Conservation (phyloP, 1,140 invertebrate genomes). For the Diprion similis region DNA sequence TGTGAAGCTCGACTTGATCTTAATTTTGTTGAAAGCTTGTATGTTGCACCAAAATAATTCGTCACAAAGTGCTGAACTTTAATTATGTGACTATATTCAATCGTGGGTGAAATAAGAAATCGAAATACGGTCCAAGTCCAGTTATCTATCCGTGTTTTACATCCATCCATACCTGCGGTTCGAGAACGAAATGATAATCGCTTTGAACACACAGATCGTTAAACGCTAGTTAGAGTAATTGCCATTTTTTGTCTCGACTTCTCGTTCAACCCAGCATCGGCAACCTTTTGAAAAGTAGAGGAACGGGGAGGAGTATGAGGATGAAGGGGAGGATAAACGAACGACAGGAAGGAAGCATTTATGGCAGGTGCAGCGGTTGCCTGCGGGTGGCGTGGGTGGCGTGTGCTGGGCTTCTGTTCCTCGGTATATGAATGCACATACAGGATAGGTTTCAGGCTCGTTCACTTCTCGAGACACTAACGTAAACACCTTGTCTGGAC, state of each 20-base stretch:
- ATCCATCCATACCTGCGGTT: no score
- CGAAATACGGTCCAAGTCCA: no score
- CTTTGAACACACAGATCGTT: not conserved
- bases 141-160: not conserved
- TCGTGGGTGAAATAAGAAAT: no score
- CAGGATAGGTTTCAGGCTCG: not conserved
- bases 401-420: not conserved
- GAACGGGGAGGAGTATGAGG: not conserved
- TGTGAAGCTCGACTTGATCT: no score
- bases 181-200: not conserved
- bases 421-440: not conserved
- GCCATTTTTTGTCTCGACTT: not conserved
- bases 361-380: conserved; percentile 6
- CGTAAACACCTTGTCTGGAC: conserved; percentile 7
- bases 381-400: not conserved
- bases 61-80: no score
- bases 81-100: no score
- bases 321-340: not conserved
- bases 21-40: no score
- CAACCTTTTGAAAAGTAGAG: no score
- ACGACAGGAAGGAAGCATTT: conserved; percentile 7
- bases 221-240: no score
- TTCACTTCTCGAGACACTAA: not conserved
- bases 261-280: not conserved
- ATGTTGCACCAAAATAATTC: no score